These are phyloP conservation scores for Pitta sordida DNA, from an alignment of 2,113 vertebrate genomes.

Conservation along the genomic window DNA sequence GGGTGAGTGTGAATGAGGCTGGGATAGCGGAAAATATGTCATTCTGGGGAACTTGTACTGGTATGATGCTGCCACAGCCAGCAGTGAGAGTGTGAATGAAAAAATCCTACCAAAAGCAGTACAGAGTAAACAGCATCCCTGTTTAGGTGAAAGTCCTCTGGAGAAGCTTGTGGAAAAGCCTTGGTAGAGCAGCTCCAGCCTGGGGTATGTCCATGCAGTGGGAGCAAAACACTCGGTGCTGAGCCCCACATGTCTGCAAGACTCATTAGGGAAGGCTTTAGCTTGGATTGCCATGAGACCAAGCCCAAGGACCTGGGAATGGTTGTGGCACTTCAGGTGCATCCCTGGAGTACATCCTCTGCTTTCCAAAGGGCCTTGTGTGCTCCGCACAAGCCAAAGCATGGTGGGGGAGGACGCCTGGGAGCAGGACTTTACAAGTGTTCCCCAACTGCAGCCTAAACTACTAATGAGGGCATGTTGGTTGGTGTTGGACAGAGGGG, in stretches of 20 bases:
- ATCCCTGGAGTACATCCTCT: not conserved
- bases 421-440: not conserved
- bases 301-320: not conserved
- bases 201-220: accelerated
- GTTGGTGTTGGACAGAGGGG: not conserved
- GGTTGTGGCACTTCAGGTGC: not conserved
- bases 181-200: not conserved
- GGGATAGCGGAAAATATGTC: not conserved
- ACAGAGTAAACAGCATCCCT: not conserved
- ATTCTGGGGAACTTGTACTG: not conserved
- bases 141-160: not conserved
- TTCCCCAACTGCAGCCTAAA: not conserved
- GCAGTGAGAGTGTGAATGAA: not conserved
- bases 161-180: not conserved
- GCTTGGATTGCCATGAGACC: not conserved
- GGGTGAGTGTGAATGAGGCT: accelerated
- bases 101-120: not conserved
- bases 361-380: not conserved
- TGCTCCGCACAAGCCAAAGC: not conserved
- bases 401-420: accelerated
- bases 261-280: accelerated
- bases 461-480: not conserved
- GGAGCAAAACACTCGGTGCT: not conserved
- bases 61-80: accelerated
- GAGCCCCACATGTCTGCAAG: accelerated